A percentile compares a stretch with the other conserved stretches of the same genome.
phyloP scores from a whole-genome alignment of 2,888 invertebrate genomes.

The Xestoiulus laeticollis region DNA sequence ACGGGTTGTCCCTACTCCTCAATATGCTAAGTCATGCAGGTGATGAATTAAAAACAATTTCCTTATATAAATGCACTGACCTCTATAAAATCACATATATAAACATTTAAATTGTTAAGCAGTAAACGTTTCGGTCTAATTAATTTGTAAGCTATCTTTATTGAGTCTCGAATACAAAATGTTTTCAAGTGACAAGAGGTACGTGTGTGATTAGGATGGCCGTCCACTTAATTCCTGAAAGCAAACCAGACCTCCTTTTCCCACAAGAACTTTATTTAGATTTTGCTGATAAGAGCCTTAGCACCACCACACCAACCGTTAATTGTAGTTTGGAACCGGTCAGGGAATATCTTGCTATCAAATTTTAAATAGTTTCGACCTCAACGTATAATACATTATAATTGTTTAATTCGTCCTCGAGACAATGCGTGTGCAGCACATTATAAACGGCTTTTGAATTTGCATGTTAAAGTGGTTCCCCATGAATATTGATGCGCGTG shows the following conservation, averaged over 20 bases:
- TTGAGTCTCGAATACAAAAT: neutral
- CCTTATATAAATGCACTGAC: conserved; percentile 21
- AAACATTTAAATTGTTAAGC: neutral
- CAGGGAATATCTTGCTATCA: neutral
- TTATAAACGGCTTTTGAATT: neutral
- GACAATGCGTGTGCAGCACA: neutral
- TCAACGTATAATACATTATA: neutral
- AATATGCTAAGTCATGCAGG: neutral
- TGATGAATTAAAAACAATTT: neutral
- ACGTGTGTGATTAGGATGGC: conserved; percentile 2
- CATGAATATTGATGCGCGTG: neutral
- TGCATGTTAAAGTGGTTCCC: conserved; percentile 14
- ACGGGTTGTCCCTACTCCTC: neutral
- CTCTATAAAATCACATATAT: neutral
- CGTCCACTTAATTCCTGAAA: neutral
- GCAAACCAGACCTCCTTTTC: neutral
- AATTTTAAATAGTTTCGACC: conserved; percentile 11
- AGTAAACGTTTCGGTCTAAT: conserved; percentile 23
- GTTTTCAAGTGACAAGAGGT: conserved; percentile 5
- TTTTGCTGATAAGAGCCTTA: neutral
- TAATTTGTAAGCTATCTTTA: conserved; percentile 18
- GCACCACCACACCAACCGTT: neutral
- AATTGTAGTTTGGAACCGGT: neutral
- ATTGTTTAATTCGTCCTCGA: conserved; percentile 33
- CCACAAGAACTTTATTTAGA: conserved; percentile 12